Base-by-base conservation (phyloP, 2,888 invertebrate species). In the Eremobia ochroleuca region DNA sequence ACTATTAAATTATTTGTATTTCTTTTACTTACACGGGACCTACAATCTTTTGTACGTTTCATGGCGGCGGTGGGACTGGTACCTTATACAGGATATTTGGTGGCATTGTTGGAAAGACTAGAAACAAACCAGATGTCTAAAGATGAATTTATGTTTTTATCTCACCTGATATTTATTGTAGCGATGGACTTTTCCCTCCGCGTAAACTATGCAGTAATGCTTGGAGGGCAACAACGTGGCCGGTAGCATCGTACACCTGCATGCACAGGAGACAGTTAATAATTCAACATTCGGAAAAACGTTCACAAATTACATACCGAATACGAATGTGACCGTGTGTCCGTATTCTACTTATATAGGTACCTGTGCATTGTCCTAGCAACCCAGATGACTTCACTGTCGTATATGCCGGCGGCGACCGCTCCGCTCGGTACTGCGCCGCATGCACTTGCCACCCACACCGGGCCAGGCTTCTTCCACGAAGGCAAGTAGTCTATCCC, bases 371-470 rank as follows among this genome's bases (percentile, higher is more conserved):
- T 94, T 31, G 95, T 94, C 52, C 96, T 91, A 3, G 96, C 96
- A 6, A 96, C 92, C 95, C 95, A 96, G 9, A 92, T 92, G 77
- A 93, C 88, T 82, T 96, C 96, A 4, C 92, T 92, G 72, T 93
- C 93, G 76, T 85, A 91, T 9, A 92, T 79, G 34, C 96, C 96
- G 28, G 95, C 96, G 1, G 94, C 91, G 31, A 96, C 95, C 1
- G 96, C 96, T 6, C 96, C 96, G 85, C 95, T 94, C 8, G 96
- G 96, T 82, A 96, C 96, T 1, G 95, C 95, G 31, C 96, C 96
- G 87, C 94, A 94, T 43, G 96, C 95, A 81, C 95, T 94, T 84
- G 95, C 93, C 82, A 96, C 95, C 96, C 96, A 96, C 87, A 96
- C 95, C 0, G 95, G 95, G 0, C 94, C 95, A 1, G 92, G 81